A percentile compares a stretch with the other conserved stretches of the same genome.
phyloP scores from a whole-genome alignment of 2,888 invertebrate species.

The Lepidocyrtinus sp. region DNA sequence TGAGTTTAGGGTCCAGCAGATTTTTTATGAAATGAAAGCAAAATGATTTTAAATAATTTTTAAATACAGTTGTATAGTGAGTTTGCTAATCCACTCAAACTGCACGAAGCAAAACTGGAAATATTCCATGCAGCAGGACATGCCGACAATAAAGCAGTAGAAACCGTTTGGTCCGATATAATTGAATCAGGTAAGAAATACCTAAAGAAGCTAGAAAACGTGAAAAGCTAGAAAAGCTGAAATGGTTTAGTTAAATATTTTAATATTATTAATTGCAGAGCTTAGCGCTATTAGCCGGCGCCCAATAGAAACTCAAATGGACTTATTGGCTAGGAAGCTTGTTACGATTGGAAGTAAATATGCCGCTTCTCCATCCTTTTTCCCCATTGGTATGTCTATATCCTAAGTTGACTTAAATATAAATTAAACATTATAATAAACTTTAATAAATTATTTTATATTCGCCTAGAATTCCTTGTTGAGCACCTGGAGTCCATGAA shows the following conservation, averaged over 20 bases:
- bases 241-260: not conserved
- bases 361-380: constrained; percentile 75
- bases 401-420: constrained; percentile 1
- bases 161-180: constrained; percentile 93
- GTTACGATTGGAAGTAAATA: constrained; percentile 74
- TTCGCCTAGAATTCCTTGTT: constrained; percentile 71
- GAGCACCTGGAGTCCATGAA: constrained; percentile 70
- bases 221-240: not conserved
- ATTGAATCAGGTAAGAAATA: constrained; percentile 75
- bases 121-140: constrained; percentile 96
- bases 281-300: constrained; percentile 60
- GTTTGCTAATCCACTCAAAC: constrained; percentile 90
- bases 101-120: constrained; percentile 95
- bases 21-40: not conserved
- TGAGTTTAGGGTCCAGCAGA: too few relatives aligned
- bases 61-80: constrained; percentile 84
- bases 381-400: constrained; percentile 85
- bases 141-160: constrained; percentile 88
- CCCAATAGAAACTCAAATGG: constrained; percentile 73
- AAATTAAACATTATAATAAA: too few relatives aligned
- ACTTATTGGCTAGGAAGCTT: constrained; percentile 69
- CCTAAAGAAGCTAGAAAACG: too few relatives aligned
- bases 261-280: constrained; percentile 49
- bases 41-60: constrained; percentile 7
- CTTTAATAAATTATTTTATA: constrained; percentile 9